These are phyloP conservation scores for Tinea semifulvella DNA, from an alignment of 2,888 invertebrate species.

Conservation along the genomic window DNA sequence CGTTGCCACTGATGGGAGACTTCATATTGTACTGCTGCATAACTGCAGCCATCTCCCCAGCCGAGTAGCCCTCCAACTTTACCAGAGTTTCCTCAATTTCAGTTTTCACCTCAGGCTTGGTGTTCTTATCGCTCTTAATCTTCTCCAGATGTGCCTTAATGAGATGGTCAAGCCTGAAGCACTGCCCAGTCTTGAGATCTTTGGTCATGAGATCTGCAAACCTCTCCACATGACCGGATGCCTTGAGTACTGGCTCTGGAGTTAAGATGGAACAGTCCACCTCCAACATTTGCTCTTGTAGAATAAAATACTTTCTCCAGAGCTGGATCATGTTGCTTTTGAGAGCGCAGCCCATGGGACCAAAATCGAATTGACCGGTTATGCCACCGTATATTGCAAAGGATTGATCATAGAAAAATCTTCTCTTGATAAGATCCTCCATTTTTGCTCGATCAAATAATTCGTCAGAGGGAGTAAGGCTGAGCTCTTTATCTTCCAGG, in stretches of 20 bases:
- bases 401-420: slow-evolving; percentile 98
- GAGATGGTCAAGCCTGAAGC: slow-evolving; percentile 96
- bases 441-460: slow-evolving; percentile 91
- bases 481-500: slow-evolving; percentile 92
- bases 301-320: slow-evolving; percentile 96
- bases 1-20: slow-evolving; percentile 94
- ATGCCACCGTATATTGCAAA: slow-evolving; percentile 99
- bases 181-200: slow-evolving; percentile 94
- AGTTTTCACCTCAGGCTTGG: slow-evolving; percentile 71
- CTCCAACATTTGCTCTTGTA: slow-evolving; percentile 98
- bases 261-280: slow-evolving; percentile 98
- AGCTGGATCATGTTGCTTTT: slow-evolving; percentile 93
- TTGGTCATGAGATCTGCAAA: slow-evolving; percentile 99
- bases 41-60: slow-evolving; percentile 87
- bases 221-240: slow-evolving; percentile 98
- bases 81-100: slow-evolving; percentile 83
- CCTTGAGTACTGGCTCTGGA: slow-evolving; percentile 96
- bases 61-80: slow-evolving; percentile 90
- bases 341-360: slow-evolving; percentile 99
- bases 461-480: slow-evolving; percentile 74
- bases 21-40: slow-evolving; percentile 91
- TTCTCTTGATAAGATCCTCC: slow-evolving; percentile 95
- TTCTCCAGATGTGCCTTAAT: slow-evolving; percentile 96
- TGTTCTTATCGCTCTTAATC: slow-evolving; percentile 84
- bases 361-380: slow-evolving; percentile 96